Base-by-base conservation (phyloP, 53 echinoderm and acorn worm genomes). In the Holothuria leucospilota region DNA sequence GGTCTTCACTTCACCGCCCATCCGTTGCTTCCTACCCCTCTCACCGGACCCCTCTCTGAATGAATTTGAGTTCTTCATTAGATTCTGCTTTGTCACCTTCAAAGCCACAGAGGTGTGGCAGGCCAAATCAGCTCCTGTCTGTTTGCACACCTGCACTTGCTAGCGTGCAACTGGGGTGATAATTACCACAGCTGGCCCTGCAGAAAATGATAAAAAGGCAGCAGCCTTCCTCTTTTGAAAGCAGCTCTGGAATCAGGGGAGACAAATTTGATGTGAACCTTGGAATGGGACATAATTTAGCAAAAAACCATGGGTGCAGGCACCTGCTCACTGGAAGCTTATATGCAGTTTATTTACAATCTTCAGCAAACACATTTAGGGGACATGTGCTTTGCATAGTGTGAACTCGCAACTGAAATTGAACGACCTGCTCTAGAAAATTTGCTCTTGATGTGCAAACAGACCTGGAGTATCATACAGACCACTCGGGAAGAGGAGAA, bases 181-280 rank as follows among this genome's bases (percentile, higher is more conserved):
- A 72, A 72, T 72, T 72, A 72, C 72, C 49, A 40, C 72, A 72
- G 72, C 72, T 72, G 72, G 72, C 72, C 72, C 72, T 72, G 72
- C 41, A 41, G 23, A 42, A 72, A 72, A 46, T 72, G 72, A 72
- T 72, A 72, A 72, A 39, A 40, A 26, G 41, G 21, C 72, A 46
- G 65, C 24, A 64, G 65, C 65, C 28, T 26, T 28, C 28, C 65
- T 64, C 46, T 40, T 41, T 23, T 72, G 72, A 23, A 72, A 72
- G 39, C 20, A 72, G 46, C 46, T 38, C 18, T 38, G 69, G 69
- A 68, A 68, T 68, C 38, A 25, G 24, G 49, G 75, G 52, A 75
- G 39, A 20, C 49, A 49, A 75, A 75, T n/a, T 51, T 75, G 49
- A 49, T 75, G 75, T 49, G 52, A 75, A 75, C 75, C 75, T 75